Evolutionary conservation across 2,888 invertebrate genomes (phyloP), one percentile per base, ranked within the genome.

Genomic region (Ormyrus thymus): DNA sequence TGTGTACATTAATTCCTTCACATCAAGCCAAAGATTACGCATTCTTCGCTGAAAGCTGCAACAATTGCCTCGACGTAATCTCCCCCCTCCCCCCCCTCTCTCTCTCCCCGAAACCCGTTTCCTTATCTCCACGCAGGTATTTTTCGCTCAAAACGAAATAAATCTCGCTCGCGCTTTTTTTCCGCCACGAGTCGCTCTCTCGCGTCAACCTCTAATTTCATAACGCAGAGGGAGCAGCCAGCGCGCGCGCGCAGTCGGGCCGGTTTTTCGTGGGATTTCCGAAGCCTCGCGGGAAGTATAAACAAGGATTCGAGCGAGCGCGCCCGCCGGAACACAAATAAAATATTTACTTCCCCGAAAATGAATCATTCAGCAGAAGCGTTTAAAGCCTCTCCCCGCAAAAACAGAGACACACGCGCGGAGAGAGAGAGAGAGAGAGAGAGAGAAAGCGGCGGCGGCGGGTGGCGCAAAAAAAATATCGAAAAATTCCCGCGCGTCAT

Each of bases 351-450:
- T 29, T 48, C 56, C 58, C 51, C 45, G 53, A 55, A 76, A 64
- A 71, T 56, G 76, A 76, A 72, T 72, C 71, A 76, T 79, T 76
- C 61, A 15, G 45, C 50, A 29, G 66, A 76, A 79, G 76, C 71
- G 71, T 71, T 76, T 79, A 76, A 78, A 58, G 4, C 7, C 46
- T n/a, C 45, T 43, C 59, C 7, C 7, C 15, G 7, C 13, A 13
- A 72, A 64, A 50, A 55, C 3, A 69, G 7, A 29, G 29, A 29
- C 29, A 29, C 29, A 29, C 15, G 13, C 7, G 61, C 5, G 10
- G 11, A 45, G 29, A 29, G 11, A 56, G 43, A 66, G 0, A 2
- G n/a, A n/a, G 7, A 48, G 1, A n/a, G 64, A 11, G n/a, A 7
- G 61, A n/a, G 61, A n/a, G n/a, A n/a, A n/a, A n/a, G n/a, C n/a